phyloP scores from a whole-genome alignment of 2,888 invertebrate genomes.

The Metellina segmentata region DNA sequence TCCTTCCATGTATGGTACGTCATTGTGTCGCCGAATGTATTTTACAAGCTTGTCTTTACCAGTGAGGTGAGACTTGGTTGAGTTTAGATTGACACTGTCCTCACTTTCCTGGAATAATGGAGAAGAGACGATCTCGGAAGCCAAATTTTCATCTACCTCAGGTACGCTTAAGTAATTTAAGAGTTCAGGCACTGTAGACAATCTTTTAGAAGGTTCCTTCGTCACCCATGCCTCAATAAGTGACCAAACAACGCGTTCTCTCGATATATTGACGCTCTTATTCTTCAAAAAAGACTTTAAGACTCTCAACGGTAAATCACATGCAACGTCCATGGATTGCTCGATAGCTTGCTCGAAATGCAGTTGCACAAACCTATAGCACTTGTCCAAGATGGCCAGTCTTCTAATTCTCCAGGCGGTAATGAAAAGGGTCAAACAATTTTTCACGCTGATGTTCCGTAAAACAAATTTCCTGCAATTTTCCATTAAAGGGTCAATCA shows the following conservation, averaged over 20 bases:
- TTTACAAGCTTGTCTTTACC: too few relatives aligned
- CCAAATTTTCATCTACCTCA: slow-evolving; percentile 13
- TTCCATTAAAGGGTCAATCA: slow-evolving; percentile 3
- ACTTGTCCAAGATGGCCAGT: background rate
- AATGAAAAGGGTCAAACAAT: slow-evolving; percentile 14
- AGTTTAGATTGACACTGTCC: background rate
- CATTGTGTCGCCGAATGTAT: too few relatives aligned
- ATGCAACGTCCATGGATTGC: background rate
- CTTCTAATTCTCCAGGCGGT: slow-evolving; percentile 3
- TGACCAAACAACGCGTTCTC: slow-evolving; percentile 1
- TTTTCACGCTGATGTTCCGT: background rate
- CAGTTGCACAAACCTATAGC: slow-evolving; percentile 35
- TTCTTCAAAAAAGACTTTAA: slow-evolving; percentile 24
- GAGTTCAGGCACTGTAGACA: background rate
- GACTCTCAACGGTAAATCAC: slow-evolving; percentile 1
- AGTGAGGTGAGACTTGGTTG: too few relatives aligned
- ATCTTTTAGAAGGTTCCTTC: background rate
- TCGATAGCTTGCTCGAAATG: slow-evolving; percentile 17
- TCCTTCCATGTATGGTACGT: too few relatives aligned
- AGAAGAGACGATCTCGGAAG: background rate
- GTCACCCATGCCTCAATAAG: slow-evolving; percentile 21
- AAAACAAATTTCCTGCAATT: background rate
- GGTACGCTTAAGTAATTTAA: background rate
- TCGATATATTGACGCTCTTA: slow-evolving; percentile 28
- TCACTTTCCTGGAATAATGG: slow-evolving; percentile 11